Evolutionary conservation across 2,888 invertebrate genomes (phyloP), one percentile per base, ranked within the genome.

Genomic region (Portevinia maculata): DNA sequence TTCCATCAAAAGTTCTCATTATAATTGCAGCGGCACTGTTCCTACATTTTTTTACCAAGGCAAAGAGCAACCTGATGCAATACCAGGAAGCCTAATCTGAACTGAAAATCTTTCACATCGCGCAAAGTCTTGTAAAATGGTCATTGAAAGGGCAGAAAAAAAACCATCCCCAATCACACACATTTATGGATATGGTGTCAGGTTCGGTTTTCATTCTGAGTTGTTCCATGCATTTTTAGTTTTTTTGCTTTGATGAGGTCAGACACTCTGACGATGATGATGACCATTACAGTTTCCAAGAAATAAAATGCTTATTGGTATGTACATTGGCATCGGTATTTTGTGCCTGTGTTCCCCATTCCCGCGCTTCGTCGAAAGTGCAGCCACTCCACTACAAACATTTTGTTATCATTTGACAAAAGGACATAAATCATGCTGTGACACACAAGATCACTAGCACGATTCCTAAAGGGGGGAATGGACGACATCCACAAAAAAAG

Each of bases 351-450:
- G 9, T 39, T 32, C 24, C 21, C 44, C 6, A 13, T 13, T 19
- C 15, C 39, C n/a, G 48, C 30, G 11, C 39, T 28, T 15, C 15
- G 60, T 46, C 50, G 55, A 71, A 83, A 65, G 76, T 83, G 65
- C 76, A 76, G 71, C 65, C 81, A 59, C n/a, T n/a, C n/a, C 70
- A 65, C 52, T 60, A 65, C 71, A 83, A 83, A 71, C 71, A 83
- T 83, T 83, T 83, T 83, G 76, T 83, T 83, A 83, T 83, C 81
- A 83, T 76, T 83, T 76, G 76, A 76, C 81, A 76, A 76, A 83
- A 83, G 76, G 76, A 83, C 81, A 83, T 83, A 83, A 76, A 83
- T 76, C 81, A 83, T 83, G 76, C 70, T 83, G 81, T 83, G 81
- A 83, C 81, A 83, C 65, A 83, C 71, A 83, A 83, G 81, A 83